Percentiles rank a stretch among this genome's conserved stretches.
phyloP scores from a whole-genome alignment of 2,888 invertebrate species.

The Sinelater perroti region DNA sequence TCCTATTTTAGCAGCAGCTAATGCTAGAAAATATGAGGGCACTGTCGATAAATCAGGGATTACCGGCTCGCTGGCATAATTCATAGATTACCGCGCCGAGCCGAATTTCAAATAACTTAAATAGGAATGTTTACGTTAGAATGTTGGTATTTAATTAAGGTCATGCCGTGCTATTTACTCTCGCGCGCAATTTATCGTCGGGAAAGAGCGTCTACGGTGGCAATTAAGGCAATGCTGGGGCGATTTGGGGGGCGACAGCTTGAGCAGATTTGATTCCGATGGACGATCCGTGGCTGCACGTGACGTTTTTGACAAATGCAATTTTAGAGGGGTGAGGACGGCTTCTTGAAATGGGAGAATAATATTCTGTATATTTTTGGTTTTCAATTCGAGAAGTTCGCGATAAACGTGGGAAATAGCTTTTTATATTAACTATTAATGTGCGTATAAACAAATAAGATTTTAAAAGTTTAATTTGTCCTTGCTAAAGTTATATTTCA shows the following conservation, averaged over 20 bases:
- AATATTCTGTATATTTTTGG: too few relatives aligned
- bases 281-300: conserved; percentile 46
- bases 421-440: too few relatives aligned
- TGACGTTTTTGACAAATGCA: conserved; percentile 55
- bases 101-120: conserved; percentile 56
- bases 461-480: too few relatives aligned
- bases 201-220: background rate
- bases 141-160: conserved; percentile 56
- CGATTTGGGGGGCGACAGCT: conserved; percentile 42
- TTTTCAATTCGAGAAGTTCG: too few relatives aligned
- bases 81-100: conserved; percentile 57
- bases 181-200: conserved; percentile 12
- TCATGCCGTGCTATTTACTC: conserved; percentile 15
- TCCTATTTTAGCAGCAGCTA: conserved; percentile 53
- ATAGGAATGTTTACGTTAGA: conserved; percentile 51
- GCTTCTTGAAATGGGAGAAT: conserved; percentile 19
- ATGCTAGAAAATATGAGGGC: conserved; percentile 54
- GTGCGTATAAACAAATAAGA: too few relatives aligned
- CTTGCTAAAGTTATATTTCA: too few relatives aligned
- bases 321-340: conserved; percentile 40
- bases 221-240: conserved; percentile 26
- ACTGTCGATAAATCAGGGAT: conserved; percentile 56
- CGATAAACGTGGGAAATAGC: too few relatives aligned
- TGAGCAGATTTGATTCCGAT: conserved; percentile 50
- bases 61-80: conserved; percentile 55